A percentile compares a stretch with the other conserved stretches of the same genome.
Evolutionary conservation across 2,113 vertebrate species (phyloP).

Genomic region (Kobus ellipsiprymnus): DNA sequence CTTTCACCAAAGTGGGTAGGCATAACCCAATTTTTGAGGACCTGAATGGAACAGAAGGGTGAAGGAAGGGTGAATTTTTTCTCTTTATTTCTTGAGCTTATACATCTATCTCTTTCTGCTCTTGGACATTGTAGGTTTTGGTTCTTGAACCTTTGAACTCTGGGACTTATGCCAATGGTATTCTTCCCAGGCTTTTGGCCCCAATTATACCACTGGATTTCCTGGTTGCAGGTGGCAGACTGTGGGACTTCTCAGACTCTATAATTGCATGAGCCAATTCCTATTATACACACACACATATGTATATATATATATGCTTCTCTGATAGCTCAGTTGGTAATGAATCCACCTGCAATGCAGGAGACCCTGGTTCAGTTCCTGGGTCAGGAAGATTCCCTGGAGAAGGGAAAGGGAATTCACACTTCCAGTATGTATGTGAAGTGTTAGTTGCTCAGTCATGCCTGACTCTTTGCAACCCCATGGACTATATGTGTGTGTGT

Average conservation of each 20-base stretch:
- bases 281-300: not conserved
- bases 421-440: not conserved
- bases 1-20: not conserved
- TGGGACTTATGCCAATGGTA: not conserved
- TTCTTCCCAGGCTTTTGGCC: not conserved
- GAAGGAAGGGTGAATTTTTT: not conserved
- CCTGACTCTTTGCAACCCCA: not conserved
- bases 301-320: not conserved
- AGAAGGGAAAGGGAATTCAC: not conserved
- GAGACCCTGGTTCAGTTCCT: not conserved
- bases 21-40: not conserved
- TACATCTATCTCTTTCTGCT: not conserved
- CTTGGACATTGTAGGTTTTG: not conserved
- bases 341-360: not conserved
- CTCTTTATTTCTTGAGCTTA: not conserved
- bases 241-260: not conserved
- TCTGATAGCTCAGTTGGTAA: not conserved
- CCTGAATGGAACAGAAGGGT: not conserved
- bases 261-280: not conserved
- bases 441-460: not conserved
- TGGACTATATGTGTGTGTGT: not conserved
- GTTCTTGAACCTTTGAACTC: not conserved
- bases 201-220: not conserved
- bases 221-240: not conserved
- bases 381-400: not conserved